Evolutionary conservation across 1,140 invertebrate species (phyloP), one percentile per base, ranked within the genome.

Genomic region (Agrypnia vestita): DNA sequence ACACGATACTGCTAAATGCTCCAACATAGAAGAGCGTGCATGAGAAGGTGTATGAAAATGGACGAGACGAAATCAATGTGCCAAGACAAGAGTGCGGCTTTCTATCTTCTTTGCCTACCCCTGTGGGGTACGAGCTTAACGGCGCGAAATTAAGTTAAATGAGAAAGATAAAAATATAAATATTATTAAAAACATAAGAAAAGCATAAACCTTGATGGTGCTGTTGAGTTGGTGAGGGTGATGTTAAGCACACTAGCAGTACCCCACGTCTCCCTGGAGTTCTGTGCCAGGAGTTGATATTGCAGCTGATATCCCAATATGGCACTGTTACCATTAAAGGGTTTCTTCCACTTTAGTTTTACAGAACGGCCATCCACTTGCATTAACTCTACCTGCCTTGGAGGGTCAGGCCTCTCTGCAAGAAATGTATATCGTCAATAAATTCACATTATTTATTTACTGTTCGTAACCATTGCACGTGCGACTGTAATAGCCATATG

Each of bases 291-390:
- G 4, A 74, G n/a, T 84, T 91, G 90, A 85, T 94, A 94, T 84
- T 95, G 94, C 59, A 95, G 92, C 47, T 94, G 88, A 85, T 96
- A 97, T 73, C 93, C 92, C 46, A 93, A 87, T 12, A 97, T 93
- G 0, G 94, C 93, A 67, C 93, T 94, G 84, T 96, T 96, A 9
- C 96, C 96, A 85, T 96, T 93, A 85, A 94, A 96, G 0, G 94
- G 93, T 67, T 92, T 90, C 49, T 91, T 90, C 95, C 95, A 96
- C 55, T 93, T 90, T 1, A 96, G 86, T 43, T 92, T 91, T 17
- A 95, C 93, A 11, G 91, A 92, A 51, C 95, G 88, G n/a, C 94
- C 93, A 12, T 92, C 91, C 17, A 94, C 91, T 83, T 93, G 92
- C 53, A 93, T 88, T 13, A 93, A 90, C 83, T 93, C 91, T 17